These are phyloP conservation scores for Chelon labrosus DNA, from an alignment of 2,797 vertebrate species.

Conservation along the genomic window DNA sequence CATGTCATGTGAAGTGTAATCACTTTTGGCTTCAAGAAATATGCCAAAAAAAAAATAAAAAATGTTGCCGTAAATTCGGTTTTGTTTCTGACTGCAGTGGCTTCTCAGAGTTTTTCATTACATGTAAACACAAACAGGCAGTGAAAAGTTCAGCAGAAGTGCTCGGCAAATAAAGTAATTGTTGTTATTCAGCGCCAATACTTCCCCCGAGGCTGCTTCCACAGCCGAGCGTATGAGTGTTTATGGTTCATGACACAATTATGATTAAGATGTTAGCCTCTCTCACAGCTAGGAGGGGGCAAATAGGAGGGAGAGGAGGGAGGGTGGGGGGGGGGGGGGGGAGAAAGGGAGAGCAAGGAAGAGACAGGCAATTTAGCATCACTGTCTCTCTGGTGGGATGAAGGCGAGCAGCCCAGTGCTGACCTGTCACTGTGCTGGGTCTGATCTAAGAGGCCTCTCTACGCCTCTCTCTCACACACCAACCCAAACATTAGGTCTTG, in stretches of 20 bases:
- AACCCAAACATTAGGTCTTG: neutral
- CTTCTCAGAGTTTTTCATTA: neutral
- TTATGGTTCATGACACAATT: conserved; percentile 72
- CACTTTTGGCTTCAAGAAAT: neutral
- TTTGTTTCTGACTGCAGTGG: neutral
- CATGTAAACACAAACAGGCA: conserved; percentile 31
- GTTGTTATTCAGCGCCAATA: conserved; percentile 58
- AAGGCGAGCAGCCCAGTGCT: conserved; percentile 32
- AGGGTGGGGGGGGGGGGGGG: neutral
- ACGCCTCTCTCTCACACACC: conserved; percentile 45
- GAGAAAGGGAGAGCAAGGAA: conserved; percentile 3
- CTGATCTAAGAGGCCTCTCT: conserved; percentile 33
- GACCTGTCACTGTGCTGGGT: conserved; percentile 51
- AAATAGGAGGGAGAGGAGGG: neutral
- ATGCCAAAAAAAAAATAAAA: neutral
- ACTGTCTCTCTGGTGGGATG: conserved; percentile 42
- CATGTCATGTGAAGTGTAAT: neutral
- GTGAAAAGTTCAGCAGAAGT: conserved; percentile 47
- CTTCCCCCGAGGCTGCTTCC: conserved; percentile 50
- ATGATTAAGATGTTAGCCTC: conserved; percentile 73
- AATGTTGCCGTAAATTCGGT: neutral
- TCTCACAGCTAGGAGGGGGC: conserved; percentile 1
- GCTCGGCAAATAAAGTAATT: conserved; percentile 55
- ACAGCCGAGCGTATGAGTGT: conserved; percentile 51
- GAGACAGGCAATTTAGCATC: conserved; percentile 65